A percentile compares a stretch with the other conserved stretches of the same genome.
Evolutionary conservation across 2,797 vertebrate genomes (phyloP).

Genomic region (Esox lucius): DNA sequence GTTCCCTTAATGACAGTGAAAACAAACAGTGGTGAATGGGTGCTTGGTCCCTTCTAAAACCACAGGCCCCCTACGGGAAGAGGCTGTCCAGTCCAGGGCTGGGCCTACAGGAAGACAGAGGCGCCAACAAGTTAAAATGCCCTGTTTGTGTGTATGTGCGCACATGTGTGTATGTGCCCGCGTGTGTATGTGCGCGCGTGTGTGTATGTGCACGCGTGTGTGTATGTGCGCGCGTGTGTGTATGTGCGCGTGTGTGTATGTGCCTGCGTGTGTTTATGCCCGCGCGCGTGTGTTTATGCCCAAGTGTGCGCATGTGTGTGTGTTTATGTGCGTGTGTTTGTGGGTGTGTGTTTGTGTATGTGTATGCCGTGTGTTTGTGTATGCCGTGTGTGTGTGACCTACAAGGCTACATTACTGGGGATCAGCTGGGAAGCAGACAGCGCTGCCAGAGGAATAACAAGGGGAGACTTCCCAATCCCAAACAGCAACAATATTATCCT

Average conservation of each 20-base stretch:
- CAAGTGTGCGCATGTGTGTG: neutral
- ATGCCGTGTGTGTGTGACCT: neutral
- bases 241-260: neutral
- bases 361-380: neutral
- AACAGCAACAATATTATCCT: conserved; percentile 78
- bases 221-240: neutral
- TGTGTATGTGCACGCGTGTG: neutral
- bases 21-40: conserved; percentile 79
- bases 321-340: neutral
- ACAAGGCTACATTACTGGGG: neutral
- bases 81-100: conserved; percentile 61
- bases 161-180: conserved; percentile 2
- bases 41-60: conserved; percentile 73
- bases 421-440: neutral
- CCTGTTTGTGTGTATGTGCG: conserved; percentile 47
- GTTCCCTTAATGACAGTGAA: conserved; percentile 79
- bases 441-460: conserved; percentile 19
- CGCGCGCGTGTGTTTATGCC: conserved; percentile 31
- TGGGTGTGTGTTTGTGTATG: neutral
- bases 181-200: neutral
- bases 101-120: conserved; percentile 70
- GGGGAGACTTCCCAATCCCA: conserved; percentile 64
- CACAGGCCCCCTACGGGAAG: conserved; percentile 73
- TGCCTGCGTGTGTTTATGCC: neutral
- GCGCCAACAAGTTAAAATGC: conserved; percentile 75